Evolutionary conservation across 37 sponge, comb jelly and placozoan genomes (phyloP), one percentile per base, ranked within the genome.

Genomic region (Tethya wilhelma): DNA sequence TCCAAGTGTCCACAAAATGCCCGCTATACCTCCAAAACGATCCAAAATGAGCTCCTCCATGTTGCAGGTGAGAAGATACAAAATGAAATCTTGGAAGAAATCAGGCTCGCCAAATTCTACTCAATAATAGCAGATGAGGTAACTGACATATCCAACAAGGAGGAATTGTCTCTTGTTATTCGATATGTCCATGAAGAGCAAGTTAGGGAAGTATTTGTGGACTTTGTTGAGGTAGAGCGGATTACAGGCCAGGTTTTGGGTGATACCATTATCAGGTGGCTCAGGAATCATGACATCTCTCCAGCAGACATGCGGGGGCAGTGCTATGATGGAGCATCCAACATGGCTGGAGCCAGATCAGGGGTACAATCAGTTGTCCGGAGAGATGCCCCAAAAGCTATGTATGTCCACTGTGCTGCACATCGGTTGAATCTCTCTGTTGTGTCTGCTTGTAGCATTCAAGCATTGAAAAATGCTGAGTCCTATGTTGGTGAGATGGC

Each of bases 41-140:
- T 85, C 22, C 84, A 89, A 70, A 89, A 84, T 84, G 78, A 89
- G 75, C 38, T 89, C 69, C 49, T 89, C 14, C 59, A 36, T 58
- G 80, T 84, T n/a, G n/a, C n/a, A n/a, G n/a, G n/a, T n/a, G n/a
- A 57, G 29, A 37, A 31, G 33, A 43, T 44, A 72, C 45, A 17
- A 42, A 43, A 66, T 34, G 31, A 49, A 74, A 57, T 43, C 67
- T 23, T 71, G 71, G 57, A 38, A 56, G 56, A 33, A 60, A 12
- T n/a, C 28, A 71, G 6, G 79, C 62, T 75, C 32, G 77, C 70
- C 45, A 87, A 66, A 37, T 87, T 46, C 37, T 87, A 49, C 57
- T 75, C 83, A 22, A 45, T 87, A 26, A 88, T 88, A 68, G 89
- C 83, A 65, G 83, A 82, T 60, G 89, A 82, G 60, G 82, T 82